Base-by-base conservation (phyloP, 2,113 vertebrate genomes). In the Cynoglossus semilaevis region DNA sequence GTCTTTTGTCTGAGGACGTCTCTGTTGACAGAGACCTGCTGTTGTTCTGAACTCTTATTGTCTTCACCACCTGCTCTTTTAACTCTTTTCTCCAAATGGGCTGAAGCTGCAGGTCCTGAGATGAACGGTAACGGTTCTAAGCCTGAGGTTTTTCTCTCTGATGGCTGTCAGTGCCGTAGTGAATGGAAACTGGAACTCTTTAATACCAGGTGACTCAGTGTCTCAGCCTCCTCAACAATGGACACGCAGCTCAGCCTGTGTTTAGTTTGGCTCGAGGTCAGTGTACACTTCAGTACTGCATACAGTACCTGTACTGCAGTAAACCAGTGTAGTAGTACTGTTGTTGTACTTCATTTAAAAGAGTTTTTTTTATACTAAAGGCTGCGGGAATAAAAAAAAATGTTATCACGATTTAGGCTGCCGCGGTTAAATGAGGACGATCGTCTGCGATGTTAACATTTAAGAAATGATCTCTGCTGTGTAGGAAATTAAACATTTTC, bases 181-280 rank as follows among this genome's bases (percentile, higher is more conserved):
- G 63, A 79, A 72, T 72, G 69, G 77, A 81, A 83, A 77, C 76
- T 70, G 72, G 80, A 80, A 81, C 75, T 81, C 72, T 79, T 71
- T 60, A 81, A 79, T 57, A 34, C 15, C 17, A 64, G 64, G 75
- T 79, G 75, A 83, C 73, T 81, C 70, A n/a, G n/a, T n/a, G n/a
- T n/a, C n/a, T n/a, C n/a, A n/a, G n/a, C n/a, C n/a, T n/a, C n/a
- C n/a, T n/a, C n/a, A n/a, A n/a, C n/a, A n/a, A n/a, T n/a, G n/a
- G n/a, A n/a, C n/a, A n/a, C n/a, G n/a, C n/a, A 79, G 70, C 46
- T 34, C 42, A 42, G 72, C 40, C 18, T 66, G 64, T 81, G 58
- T 79, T 83, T 72, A 54, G 58, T 66, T 85, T 79, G 75, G 64
- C 70, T 76, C 63, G 72, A 57, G 11, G 17, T 64, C 61, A 43